Percentiles rank a stretch among this genome's conserved stretches.
Conservation (phyloP, 2,113 vertebrate species). For the Pao palembangensis region DNA sequence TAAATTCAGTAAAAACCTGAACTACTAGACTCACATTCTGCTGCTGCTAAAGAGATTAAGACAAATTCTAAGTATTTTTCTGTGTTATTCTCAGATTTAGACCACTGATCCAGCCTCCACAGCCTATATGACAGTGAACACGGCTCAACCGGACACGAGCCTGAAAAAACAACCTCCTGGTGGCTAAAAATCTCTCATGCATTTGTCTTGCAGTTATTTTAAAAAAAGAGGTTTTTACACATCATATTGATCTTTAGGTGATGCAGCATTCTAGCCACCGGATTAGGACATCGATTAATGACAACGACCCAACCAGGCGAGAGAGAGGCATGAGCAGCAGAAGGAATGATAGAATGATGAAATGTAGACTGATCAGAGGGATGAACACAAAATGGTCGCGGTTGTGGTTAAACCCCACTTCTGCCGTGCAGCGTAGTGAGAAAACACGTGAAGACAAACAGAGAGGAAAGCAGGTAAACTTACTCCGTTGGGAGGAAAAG, state of each 20-base stretch:
- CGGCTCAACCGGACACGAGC: too few species aligned
- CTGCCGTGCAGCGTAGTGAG: not conserved
- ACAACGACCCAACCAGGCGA: constrained; percentile 26
- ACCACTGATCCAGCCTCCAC: too few species aligned
- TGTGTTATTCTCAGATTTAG: too few species aligned
- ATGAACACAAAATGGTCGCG: not conserved
- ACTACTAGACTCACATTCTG: too few species aligned
- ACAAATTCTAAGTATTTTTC: too few species aligned
- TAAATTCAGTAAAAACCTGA: too few species aligned
- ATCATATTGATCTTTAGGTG: constrained; percentile 23
- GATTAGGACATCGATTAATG: constrained; percentile 44
- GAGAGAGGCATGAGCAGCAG: not conserved
- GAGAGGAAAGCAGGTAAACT: constrained; percentile 39
- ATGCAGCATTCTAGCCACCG: constrained; percentile 9
- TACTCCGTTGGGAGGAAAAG: constrained; percentile 89
- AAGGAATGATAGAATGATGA: not conserved
- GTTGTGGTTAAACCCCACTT: constrained; percentile 6
- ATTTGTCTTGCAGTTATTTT: constrained; percentile 39
- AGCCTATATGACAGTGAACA: too few species aligned
- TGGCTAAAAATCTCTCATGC: constrained; percentile 17
- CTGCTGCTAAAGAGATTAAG: too few species aligned
- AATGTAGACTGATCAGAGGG: not conserved
- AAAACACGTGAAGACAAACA: not conserved
- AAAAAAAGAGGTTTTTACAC: constrained; percentile 47
- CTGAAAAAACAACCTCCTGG: not conserved